Evolutionary conservation across 2,113 vertebrate genomes (phyloP).

Genomic region (Sebastes schlegelii): DNA sequence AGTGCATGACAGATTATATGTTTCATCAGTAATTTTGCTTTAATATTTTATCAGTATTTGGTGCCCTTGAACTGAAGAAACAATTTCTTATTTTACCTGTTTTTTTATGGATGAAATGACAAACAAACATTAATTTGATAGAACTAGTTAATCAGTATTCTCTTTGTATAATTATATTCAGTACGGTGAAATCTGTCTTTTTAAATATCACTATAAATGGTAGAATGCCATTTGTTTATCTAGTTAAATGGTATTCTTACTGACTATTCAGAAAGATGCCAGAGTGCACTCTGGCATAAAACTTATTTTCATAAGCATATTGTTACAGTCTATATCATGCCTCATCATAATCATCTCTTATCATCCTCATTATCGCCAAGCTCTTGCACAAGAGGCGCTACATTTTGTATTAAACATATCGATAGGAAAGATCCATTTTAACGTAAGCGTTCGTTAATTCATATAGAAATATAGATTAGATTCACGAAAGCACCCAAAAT

Average conservation of each 20-base stretch:
- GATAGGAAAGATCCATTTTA: too few relatives aligned
- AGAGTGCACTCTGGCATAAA: too few relatives aligned
- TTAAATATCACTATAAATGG: neutral
- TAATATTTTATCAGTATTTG: neutral
- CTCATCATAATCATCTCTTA: neutral
- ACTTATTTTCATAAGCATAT: neutral
- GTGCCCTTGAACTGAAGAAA: neutral
- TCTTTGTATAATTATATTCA: neutral
- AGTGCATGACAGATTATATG: neutral
- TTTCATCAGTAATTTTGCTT: neutral
- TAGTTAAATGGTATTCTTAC: neutral
- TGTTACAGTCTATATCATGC: neutral
- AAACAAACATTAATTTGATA: neutral
- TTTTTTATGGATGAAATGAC: neutral
- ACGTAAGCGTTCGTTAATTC: too few relatives aligned
- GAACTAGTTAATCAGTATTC: neutral
- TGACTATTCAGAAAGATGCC: neutral
- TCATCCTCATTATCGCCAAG: neutral
- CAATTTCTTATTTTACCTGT: neutral
- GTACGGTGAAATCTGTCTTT: neutral
- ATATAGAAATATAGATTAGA: too few relatives aligned
- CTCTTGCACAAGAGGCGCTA: too few relatives aligned
- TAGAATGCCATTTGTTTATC: neutral
- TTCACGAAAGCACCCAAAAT: neutral
- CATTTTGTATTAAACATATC: too few relatives aligned